phyloP scores from a whole-genome alignment of 2,113 vertebrate species.

The Poecile atricapillus region DNA sequence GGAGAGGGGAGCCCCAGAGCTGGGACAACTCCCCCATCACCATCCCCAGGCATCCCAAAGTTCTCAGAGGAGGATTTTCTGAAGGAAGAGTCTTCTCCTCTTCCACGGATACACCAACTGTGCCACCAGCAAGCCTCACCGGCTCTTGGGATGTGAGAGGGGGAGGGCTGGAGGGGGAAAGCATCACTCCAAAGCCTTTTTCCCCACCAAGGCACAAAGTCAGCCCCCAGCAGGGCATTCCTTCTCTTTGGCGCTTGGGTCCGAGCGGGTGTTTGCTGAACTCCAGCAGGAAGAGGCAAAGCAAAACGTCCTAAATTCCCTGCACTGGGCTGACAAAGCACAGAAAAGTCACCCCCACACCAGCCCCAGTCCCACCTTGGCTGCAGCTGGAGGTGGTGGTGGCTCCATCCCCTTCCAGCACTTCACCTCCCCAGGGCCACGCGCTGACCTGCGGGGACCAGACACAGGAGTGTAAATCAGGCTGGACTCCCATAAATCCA shows the following conservation, averaged over 20 bases:
- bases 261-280: accelerated
- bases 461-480: neutral
- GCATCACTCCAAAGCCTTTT: neutral
- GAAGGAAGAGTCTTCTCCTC: neutral
- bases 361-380: neutral
- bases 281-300: neutral
- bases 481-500: neutral
- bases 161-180: neutral
- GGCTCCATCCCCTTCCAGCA: neutral
- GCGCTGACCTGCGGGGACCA: neutral
- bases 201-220: neutral
- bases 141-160: neutral
- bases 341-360: neutral
- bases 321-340: neutral
- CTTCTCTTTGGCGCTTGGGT: accelerated
- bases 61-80: neutral
- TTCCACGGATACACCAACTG: neutral
- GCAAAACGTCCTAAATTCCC: neutral
- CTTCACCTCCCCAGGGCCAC: neutral
- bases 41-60: accelerated
- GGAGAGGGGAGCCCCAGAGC: neutral
- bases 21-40: accelerated
- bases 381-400: neutral
- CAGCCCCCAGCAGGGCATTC: neutral
- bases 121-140: accelerated